Evolutionary conservation across 2,113 vertebrate species (phyloP).

Genomic region (Setophaga petechia): DNA sequence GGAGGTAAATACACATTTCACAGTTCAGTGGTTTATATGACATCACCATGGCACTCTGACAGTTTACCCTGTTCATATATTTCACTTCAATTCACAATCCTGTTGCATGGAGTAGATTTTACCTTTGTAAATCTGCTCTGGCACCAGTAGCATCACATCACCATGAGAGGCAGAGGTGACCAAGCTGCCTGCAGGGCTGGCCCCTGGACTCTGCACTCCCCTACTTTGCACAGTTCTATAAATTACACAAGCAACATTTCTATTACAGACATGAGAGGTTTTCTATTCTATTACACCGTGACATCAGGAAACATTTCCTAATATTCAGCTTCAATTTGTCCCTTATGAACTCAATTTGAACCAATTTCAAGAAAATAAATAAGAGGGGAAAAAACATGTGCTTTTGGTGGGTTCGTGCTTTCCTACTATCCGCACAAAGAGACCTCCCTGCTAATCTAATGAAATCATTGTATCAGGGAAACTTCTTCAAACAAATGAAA

Average conservation of each 20-base stretch:
- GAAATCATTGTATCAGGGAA: background rate
- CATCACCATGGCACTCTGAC: background rate
- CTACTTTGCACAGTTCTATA: background rate
- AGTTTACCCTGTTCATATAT: background rate
- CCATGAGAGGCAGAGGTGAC: background rate
- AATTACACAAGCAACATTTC: conserved; percentile 23
- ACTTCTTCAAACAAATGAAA: background rate
- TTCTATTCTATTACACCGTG: background rate
- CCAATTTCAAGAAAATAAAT: background rate
- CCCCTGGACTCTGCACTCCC: background rate
- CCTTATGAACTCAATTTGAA: background rate
- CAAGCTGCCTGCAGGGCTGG: background rate
- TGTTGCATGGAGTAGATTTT: conserved; percentile 24
- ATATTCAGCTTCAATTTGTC: background rate
- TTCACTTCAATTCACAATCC: conserved; percentile 40
- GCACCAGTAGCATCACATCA: background rate
- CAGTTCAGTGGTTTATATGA: conserved; percentile 46
- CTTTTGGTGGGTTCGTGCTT: background rate
- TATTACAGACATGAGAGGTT: background rate
- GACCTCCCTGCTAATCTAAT: background rate
- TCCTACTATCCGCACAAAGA: background rate
- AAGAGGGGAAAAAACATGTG: rapidly evolving
- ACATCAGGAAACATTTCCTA: background rate
- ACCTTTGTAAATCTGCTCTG: conserved; percentile 16
- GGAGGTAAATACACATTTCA: conserved; percentile 37